Percentiles rank a stretch among this genome's conserved stretches.
These are phyloP conservation scores for Ceratoteleas bidentatus DNA, from an alignment of 1,140 invertebrate species.

Conservation along the genomic window DNA sequence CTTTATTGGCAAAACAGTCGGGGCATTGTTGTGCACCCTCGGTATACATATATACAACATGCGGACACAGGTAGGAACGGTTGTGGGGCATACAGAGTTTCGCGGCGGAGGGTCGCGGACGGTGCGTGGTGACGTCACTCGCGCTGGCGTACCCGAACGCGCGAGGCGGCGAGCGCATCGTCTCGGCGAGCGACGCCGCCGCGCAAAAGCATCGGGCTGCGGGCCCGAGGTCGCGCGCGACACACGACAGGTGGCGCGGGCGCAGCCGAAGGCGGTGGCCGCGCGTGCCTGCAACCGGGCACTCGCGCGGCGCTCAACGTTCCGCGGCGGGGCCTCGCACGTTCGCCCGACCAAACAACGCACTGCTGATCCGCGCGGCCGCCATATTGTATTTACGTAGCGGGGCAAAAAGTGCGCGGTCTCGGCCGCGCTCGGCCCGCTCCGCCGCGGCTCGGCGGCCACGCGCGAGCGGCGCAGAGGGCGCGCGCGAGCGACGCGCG, in stretches of 20 bases:
- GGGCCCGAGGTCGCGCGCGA: conserved; percentile 7
- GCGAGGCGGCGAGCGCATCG: neutral
- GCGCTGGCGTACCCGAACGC: too few species aligned
- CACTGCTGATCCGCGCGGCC: conserved; percentile 53
- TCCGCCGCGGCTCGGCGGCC: neutral
- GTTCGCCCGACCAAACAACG: conserved; percentile 43
- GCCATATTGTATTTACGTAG: conserved; percentile 67
- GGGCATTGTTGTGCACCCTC: too few species aligned
- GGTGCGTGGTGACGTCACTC: neutral
- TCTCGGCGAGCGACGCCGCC: conserved; percentile 17
- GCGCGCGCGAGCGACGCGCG: too few species aligned
- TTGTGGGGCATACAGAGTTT: too few species aligned
- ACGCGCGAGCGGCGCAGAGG: too few species aligned
- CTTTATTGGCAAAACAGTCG: too few species aligned
- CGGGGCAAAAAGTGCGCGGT: conserved; percentile 25
- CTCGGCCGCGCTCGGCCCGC: conserved; percentile 4
- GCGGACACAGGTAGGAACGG: too few species aligned
- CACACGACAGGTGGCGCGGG: conserved; percentile 10
- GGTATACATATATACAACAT: too few species aligned
- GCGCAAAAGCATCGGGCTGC: conserved; percentile 35
- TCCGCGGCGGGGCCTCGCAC: conserved; percentile 1
- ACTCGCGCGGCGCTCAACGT: neutral
- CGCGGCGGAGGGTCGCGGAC: neutral
- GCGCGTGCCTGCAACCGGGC: neutral
- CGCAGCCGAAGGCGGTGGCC: neutral